Evolutionary conservation across 2,888 invertebrate species (phyloP), one percentile per base, ranked within the genome.

Genomic region (Harpalus rubripes): DNA sequence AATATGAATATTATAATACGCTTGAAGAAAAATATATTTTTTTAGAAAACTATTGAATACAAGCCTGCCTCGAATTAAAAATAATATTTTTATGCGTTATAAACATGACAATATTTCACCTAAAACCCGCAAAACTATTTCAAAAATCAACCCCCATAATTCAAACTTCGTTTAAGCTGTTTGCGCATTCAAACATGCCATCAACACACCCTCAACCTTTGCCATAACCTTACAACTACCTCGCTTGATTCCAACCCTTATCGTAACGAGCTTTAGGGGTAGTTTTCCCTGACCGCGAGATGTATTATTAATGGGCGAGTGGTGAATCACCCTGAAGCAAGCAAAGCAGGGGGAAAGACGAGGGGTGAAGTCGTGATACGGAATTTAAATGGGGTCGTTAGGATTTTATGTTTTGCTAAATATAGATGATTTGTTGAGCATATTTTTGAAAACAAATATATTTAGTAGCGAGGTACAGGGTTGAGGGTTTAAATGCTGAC

Each of bases 351-450:
- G 44, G 18, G 72, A 52, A 74, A 22, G 22, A 22, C 72, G 72
- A 52, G 52, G 72, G 72, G 44, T 44, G 72, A 52, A 74, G 41
- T 74, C 72, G 72, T 74, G 72, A 74, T 74, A 44, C 72, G 72
- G 72, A 74, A 74, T 74, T 74, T 74, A 74, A 74, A 74, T 74
- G 72, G 72, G 72, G 72, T 74, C 72, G 72, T 74, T 74, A 74
- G 72, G 41, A 44, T 74, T 74, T 74, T 74, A 72, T 72, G 72
- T 74, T 74, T 74, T 74, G 44, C 72, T 74, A 74, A 74, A 74
- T 74, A 74, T 44, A 44, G 18, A 74, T 74, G 72, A 74, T 74
- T 74, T 74, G 72, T 74, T 44, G 72, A 18, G 16, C 72, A 74
- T 74, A 74, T 74, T 74, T 74, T 44, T 74, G 44, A 16, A 74